These are phyloP conservation scores for Masnerella sp. DNA, from an alignment of 2,888 invertebrate genomes.

Conservation along the genomic window DNA sequence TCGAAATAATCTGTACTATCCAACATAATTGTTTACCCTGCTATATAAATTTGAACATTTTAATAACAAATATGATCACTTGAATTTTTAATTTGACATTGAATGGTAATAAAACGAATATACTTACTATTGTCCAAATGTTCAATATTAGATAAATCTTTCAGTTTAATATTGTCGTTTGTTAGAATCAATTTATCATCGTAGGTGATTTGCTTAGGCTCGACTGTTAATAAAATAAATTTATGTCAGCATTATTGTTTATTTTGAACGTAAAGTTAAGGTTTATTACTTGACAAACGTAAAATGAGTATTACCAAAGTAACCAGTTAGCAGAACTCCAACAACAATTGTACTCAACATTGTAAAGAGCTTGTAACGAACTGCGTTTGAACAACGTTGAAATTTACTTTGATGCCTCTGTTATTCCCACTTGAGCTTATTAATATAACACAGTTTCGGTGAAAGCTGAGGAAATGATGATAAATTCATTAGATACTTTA, in stretches of 20 bases:
- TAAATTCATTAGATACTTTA: conserved; percentile 33
- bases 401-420: background rate
- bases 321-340: background rate
- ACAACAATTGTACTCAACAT: conserved; percentile 5
- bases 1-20: too few species aligned
- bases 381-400: background rate
- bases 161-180: conserved; percentile 8
- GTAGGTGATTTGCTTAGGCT: conserved; percentile 24
- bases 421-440: background rate
- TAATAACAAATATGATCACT: too few species aligned
- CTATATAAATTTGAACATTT: too few species aligned
- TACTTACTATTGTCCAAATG: conserved; percentile 49
- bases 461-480: conserved; percentile 38
- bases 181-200: conserved; percentile 25
- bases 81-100: too few species aligned
- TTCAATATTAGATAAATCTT: conserved; percentile 35
- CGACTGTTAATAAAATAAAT: conserved; percentile 16
- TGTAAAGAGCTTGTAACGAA: background rate
- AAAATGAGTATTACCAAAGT: conserved; percentile 20
- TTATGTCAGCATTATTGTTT: too few species aligned
- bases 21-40: too few species aligned
- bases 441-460: conserved; percentile 7
- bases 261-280: too few species aligned
- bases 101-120: too few species aligned
- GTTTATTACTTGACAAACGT: background rate